Evolutionary conservation across 2,113 vertebrate species (phyloP).

Genomic region (Pantherophis guttatus): DNA sequence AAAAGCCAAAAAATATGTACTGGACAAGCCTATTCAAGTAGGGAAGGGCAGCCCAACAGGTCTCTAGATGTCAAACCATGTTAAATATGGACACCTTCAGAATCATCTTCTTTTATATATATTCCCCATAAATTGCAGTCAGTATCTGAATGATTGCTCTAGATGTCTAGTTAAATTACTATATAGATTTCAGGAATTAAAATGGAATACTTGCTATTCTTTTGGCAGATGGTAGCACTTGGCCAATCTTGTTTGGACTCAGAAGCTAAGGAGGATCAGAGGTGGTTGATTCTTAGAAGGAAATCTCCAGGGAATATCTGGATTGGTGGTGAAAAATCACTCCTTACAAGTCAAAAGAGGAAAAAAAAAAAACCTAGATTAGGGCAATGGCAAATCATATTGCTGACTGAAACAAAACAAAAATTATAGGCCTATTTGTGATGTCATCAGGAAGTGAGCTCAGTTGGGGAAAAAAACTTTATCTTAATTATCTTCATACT

Average conservation of each 20-base stretch:
- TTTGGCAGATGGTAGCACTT: not conserved
- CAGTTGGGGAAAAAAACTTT: not conserved
- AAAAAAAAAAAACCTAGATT: not conserved
- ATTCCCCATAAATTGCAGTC: not conserved
- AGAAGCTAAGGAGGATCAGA: not conserved
- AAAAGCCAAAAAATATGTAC: not conserved
- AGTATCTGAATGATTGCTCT: not conserved
- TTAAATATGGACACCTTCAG: not conserved
- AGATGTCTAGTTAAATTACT: not conserved
- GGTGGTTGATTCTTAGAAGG: not conserved
- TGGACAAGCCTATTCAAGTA: not conserved
- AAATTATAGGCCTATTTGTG: not conserved
- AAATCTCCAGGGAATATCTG: not conserved
- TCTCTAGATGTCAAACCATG: not conserved
- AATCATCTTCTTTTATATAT: not conserved
- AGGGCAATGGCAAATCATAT: not conserved
- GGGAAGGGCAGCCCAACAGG: not conserved
- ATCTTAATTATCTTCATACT: not conserved
- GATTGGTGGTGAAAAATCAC: not conserved
- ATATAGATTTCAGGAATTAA: not conserved
- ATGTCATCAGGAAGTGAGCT: not conserved
- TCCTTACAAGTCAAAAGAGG: not conserved
- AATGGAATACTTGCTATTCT: not conserved
- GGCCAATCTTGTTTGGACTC: not conserved
- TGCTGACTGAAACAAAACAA: not conserved